phyloP scores from a whole-genome alignment of 2,888 invertebrate species.

The Melanophora roralis region DNA sequence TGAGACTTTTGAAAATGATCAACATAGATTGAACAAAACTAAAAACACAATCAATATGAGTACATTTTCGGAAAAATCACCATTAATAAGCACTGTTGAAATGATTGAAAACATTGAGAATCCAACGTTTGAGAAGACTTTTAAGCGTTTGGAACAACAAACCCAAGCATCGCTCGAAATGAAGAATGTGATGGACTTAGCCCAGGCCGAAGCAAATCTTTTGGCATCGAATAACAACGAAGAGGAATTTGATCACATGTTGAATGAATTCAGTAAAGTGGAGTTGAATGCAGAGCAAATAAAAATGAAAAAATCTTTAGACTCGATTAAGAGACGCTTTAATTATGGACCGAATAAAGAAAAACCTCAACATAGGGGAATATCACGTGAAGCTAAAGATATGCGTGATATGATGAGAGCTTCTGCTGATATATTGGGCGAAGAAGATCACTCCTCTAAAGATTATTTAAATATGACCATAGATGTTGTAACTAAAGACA shows the following conservation, averaged over 20 bases:
- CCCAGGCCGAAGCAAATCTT: constrained; percentile 71
- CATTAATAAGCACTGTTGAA: constrained; percentile 67
- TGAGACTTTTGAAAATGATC: constrained; percentile 67
- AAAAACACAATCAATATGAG: constrained; percentile 57
- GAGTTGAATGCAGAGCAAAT: constrained; percentile 72
- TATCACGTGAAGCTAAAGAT: constrained; percentile 63
- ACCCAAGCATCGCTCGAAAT: constrained; percentile 67
- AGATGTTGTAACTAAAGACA: constrained; percentile 30
- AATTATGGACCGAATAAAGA: constrained; percentile 63
- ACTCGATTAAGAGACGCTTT: constrained; percentile 75
- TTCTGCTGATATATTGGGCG: constrained; percentile 53
- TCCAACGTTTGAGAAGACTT: constrained; percentile 68
- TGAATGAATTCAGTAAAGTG: constrained; percentile 72
- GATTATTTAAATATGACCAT: constrained; percentile 56
- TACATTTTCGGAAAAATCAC: constrained; percentile 61
- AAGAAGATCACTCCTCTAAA: constrained; percentile 30
- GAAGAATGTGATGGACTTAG: constrained; percentile 70
- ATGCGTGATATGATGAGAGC: constrained; percentile 60
- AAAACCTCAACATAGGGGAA: constrained; percentile 48
- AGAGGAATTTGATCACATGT: constrained; percentile 75
- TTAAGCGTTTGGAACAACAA: constrained; percentile 51
- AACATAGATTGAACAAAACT: constrained; percentile 42
- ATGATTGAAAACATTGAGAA: constrained; percentile 71
- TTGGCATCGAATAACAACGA: constrained; percentile 72
- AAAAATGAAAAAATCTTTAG: constrained; percentile 75